Evolutionary conservation across 2,113 vertebrate species (phyloP).

Genomic region (Myxocyprinus asiaticus): DNA sequence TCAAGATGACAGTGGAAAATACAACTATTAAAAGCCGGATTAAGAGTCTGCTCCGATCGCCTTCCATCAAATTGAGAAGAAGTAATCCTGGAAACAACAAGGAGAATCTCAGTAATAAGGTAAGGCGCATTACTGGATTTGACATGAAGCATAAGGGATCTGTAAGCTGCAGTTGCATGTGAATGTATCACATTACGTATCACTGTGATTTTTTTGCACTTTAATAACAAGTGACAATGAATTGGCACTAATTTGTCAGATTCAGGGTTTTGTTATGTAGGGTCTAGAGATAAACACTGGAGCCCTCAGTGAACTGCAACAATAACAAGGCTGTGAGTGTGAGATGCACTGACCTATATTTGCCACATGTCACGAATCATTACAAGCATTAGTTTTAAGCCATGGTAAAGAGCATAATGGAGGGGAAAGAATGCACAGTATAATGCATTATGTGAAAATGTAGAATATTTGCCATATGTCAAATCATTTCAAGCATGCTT

Average conservation of each 20-base stretch:
- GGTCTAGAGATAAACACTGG: neutral
- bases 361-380: conserved; percentile 6
- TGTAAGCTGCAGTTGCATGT: neutral
- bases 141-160: neutral
- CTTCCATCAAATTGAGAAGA: conserved; percentile 91
- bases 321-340: neutral
- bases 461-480: no score
- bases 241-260: conserved; percentile 1
- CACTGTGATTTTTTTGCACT: conserved; percentile 17
- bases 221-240: neutral
- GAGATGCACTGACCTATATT: conserved; percentile 23
- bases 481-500: no score
- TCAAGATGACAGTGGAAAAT: conserved; percentile 81
- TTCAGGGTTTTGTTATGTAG: neutral
- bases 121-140: conserved; percentile 66
- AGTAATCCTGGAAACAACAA: conserved; percentile 80
- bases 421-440: no score
- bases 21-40: conserved; percentile 93
- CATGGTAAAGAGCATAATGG: no score
- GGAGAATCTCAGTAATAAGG: conserved; percentile 86
- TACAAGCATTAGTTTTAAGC: neutral
- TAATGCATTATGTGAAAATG: no score
- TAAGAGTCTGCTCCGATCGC: conserved; percentile 92
- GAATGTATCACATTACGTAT: neutral
- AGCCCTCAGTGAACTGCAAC: neutral